A percentile compares a stretch with the other conserved stretches of the same genome.
Evolutionary conservation across 2,888 invertebrate genomes (phyloP).

Genomic region (Thymelicus lineola): DNA sequence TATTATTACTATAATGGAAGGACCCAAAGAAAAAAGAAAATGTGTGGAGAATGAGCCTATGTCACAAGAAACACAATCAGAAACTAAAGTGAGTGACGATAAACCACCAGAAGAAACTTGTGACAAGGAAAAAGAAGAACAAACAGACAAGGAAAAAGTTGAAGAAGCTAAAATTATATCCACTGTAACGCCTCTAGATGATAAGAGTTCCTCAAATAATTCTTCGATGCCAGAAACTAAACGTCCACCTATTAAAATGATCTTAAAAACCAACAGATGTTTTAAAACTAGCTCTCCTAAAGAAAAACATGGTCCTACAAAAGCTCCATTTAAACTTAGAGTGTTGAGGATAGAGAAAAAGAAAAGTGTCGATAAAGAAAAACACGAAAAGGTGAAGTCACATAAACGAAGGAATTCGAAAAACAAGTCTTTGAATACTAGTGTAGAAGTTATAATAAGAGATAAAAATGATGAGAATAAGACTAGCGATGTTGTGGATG

Average conservation of each 20-base stretch:
- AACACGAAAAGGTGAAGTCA: conserved; percentile 46
- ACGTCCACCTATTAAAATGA: conserved; percentile 45
- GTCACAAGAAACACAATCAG: conserved; percentile 13
- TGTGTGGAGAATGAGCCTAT: conserved; percentile 48
- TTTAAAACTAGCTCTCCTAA: conserved; percentile 45
- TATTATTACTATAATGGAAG: conserved; percentile 59
- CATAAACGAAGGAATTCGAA: conserved; percentile 59
- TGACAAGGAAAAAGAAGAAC: conserved; percentile 17
- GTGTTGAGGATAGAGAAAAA: conserved; percentile 41
- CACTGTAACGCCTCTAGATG: conserved; percentile 30
- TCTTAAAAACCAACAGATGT: conserved; percentile 43
- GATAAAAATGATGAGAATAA: conserved; percentile 46
- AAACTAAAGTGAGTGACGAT: conserved; percentile 36
- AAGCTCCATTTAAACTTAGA: conserved; percentile 39
- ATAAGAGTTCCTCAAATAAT: conserved; percentile 48
- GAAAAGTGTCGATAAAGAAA: conserved; percentile 46
- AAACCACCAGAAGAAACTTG: conserved; percentile 5
- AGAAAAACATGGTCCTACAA: conserved; percentile 41
- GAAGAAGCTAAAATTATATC: conserved; percentile 24
- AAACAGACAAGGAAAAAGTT: conserved; percentile 17
- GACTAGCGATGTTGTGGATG: conserved; percentile 26
- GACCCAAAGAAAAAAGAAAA: conserved; percentile 55
- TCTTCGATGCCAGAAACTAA: conserved; percentile 48
- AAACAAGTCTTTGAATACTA: conserved; percentile 57
- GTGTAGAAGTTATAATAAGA: conserved; percentile 41